Base-by-base conservation (phyloP, 2,888 invertebrate species). In the Deroplatys truncata region DNA sequence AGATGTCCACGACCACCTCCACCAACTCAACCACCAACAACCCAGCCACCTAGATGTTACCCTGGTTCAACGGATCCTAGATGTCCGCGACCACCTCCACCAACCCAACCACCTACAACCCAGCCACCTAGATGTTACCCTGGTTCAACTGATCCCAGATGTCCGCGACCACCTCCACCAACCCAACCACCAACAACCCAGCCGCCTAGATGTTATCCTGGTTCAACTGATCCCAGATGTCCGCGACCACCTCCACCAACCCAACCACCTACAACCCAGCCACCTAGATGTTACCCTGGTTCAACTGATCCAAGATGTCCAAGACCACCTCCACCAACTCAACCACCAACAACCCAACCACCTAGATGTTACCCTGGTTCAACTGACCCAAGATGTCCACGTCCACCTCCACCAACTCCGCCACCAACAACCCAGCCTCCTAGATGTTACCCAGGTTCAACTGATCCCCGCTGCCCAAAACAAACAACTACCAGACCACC, bases 191-290 rank as follows among this genome's bases (percentile, higher is more conserved):
- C 91, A 72, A 88, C 82, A 2, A 83, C 31, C 88, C 90, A 10
- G 88, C 89, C 16, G 10, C 93, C 92, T 43, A 82, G 92, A 82
- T 93, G 93, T 86, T 93, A 92, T 88, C 93, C 93, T 0, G 93
- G 93, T 91, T 93, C 84, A 0, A 92, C 91, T 92, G 93, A 94
- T 91, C 93, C 94, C 2, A 91, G 93, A n/a, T 94, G 94, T 89
- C 93, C 93, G 0, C 91, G 91, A 85, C 91, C 91, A 2, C 16
- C 85, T 72, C 43, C 43, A 43, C 10, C 43, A 1, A 90, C 86
- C 28, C 93, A 93, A 3, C 90, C 92, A n/a, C 92, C 93, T 0
- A 92, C 93, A 86, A 92, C 92, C 20, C 91, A 85, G 1, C 92
- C 91, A 82, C 89, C 90, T 8, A 82, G 35, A 1, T 93, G 92